Percentiles rank a stretch among this genome's conserved stretches.
phyloP scores from a whole-genome alignment of 2,797 vertebrate genomes.

The Sparidentex hasta region DNA sequence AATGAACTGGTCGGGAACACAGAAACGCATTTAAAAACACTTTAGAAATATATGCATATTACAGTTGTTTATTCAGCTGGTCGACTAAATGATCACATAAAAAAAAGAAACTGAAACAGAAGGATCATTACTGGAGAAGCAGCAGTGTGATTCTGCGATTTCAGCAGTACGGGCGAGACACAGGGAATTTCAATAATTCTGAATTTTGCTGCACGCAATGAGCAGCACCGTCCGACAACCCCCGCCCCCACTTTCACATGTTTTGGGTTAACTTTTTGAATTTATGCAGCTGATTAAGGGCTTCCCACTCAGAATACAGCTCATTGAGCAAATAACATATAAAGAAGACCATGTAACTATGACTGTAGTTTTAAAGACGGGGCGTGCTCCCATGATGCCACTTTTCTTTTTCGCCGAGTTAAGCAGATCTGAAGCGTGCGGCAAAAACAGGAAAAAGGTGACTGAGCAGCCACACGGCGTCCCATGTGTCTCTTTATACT shows the following conservation, averaged over 20 bases:
- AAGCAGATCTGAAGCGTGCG: conserved; percentile 36
- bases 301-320: conserved; percentile 1
- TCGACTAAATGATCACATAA: conserved; percentile 24
- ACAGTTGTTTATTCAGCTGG: conserved; percentile 37
- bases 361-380: background rate
- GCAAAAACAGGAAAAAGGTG: conserved; percentile 50
- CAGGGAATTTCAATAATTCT: background rate
- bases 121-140: conserved; percentile 1
- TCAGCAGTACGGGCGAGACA: background rate
- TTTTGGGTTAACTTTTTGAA: conserved; percentile 14
- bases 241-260: background rate
- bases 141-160: background rate
- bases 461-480: conserved; percentile 49
- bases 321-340: conserved; percentile 15
- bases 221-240: background rate
- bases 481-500: conserved; percentile 71
- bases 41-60: conserved; percentile 2
- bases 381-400: conserved; percentile 8
- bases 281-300: conserved; percentile 5
- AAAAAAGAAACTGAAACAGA: background rate
- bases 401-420: conserved; percentile 50
- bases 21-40: conserved; percentile 25
- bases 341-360: background rate
- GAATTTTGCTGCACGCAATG: background rate
- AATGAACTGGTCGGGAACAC: background rate